Conservation (phyloP, 1,140 invertebrate genomes). For the Babylonia areolata region DNA sequence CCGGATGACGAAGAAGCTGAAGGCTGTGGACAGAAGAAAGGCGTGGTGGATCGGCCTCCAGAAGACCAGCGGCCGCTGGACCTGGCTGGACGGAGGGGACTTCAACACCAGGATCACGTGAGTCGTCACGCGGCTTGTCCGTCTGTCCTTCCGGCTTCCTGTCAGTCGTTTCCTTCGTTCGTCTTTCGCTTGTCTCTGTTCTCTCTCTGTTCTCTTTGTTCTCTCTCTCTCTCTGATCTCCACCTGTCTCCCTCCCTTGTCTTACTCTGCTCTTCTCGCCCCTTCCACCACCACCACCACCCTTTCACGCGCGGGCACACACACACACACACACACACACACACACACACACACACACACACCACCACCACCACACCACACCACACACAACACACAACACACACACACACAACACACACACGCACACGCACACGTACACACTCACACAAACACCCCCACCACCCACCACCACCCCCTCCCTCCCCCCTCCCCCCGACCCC, state of each 20-base stretch:
- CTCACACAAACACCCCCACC: no score
- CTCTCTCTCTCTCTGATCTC: not conserved
- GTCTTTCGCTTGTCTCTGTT: not conserved
- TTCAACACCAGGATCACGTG: constrained; percentile 43
- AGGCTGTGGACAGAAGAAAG: not conserved
- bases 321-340: not conserved
- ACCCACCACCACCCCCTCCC: no score
- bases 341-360: no score
- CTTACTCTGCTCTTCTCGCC: not conserved
- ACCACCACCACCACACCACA: no score
- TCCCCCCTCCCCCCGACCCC: no score
- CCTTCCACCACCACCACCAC: not conserved
- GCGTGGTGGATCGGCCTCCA: constrained; percentile 25
- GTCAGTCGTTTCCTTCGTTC: not conserved
- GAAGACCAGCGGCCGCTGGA: not conserved
- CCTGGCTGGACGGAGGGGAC: constrained; percentile 39
- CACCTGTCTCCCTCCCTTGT: not conserved
- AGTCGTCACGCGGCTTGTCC: constrained; percentile 22
- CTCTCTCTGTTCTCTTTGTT: no score
- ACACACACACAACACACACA: no score
- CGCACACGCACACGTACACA: no score
- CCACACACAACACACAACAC: no score
- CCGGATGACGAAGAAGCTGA: constrained; percentile 18
- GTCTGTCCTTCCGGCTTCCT: not conserved
- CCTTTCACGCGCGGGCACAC: not conserved